phyloP scores from a whole-genome alignment of 2,113 vertebrate species.

The Hyperoodon ampullatus region DNA sequence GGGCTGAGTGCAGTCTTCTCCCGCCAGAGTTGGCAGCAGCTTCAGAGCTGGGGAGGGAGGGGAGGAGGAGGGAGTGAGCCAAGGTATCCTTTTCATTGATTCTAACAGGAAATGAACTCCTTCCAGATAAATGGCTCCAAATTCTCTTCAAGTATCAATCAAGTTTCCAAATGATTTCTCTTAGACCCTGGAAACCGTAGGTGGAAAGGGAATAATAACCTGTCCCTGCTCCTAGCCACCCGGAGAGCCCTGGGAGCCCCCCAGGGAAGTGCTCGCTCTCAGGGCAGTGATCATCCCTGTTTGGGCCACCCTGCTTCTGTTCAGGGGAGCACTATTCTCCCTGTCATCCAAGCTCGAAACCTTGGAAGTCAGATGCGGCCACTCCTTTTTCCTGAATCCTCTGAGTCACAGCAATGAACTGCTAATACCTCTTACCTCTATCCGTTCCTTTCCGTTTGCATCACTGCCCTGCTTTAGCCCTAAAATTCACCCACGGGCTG shows the following conservation, averaged over 20 bases:
- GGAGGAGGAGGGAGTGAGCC: not conserved
- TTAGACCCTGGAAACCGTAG: not conserved
- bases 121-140: not conserved
- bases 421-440: no score
- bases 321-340: accelerated
- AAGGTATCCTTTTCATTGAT: not conserved
- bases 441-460: not conserved
- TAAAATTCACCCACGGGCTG: no score
- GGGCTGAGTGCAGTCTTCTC: not conserved
- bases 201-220: not conserved
- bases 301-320: not conserved
- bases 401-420: not conserved
- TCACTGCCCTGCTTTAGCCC: not conserved
- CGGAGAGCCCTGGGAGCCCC: not conserved
- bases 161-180: not conserved
- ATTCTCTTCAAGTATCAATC: not conserved
- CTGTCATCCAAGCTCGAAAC: not conserved
- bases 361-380: not conserved
- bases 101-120: not conserved
- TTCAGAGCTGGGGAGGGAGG: no score
- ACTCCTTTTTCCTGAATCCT: not conserved
- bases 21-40: no score
- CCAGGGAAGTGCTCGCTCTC: not conserved
- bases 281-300: not conserved
- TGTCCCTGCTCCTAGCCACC: not conserved